Evolutionary conservation across 2,113 vertebrate species (phyloP).

Genomic region (Erinaceus europaeus): DNA sequence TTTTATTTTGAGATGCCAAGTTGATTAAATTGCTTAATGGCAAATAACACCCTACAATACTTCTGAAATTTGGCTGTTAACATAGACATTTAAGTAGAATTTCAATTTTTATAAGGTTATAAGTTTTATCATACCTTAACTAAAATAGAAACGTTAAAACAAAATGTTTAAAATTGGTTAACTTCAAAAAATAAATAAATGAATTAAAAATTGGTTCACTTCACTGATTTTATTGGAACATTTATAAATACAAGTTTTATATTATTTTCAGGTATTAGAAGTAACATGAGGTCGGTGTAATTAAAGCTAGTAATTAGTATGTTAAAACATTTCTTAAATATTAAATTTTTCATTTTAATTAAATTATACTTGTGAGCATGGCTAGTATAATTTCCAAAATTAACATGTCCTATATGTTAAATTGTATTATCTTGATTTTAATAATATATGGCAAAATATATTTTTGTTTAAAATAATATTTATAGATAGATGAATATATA

Average conservation of each 20-base stretch:
- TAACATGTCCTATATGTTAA: constrained; percentile 71
- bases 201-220: constrained; percentile 26
- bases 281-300: constrained; percentile 70
- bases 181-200: too few species aligned
- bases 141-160: constrained; percentile 3
- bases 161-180: constrained; percentile 40
- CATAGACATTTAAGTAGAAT: background rate
- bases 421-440: constrained; percentile 71
- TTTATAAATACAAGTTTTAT: constrained; percentile 54
- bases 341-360: constrained; percentile 78
- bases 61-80: background rate
- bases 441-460: constrained; percentile 63
- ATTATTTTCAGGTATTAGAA: constrained; percentile 66
- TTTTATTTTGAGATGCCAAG: background rate
- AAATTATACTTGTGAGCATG: constrained; percentile 75
- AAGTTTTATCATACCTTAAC: constrained; percentile 15
- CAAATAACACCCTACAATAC: background rate
- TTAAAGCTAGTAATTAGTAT: constrained; percentile 73
- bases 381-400: constrained; percentile 73
- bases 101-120: background rate
- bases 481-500: constrained; percentile 33
- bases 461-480: constrained; percentile 16
- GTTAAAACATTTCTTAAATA: constrained; percentile 73
- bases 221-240: constrained; percentile 27
- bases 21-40: background rate